phyloP scores from a whole-genome alignment of 2,113 vertebrate species.

The Hippoglossus stenolepis region DNA sequence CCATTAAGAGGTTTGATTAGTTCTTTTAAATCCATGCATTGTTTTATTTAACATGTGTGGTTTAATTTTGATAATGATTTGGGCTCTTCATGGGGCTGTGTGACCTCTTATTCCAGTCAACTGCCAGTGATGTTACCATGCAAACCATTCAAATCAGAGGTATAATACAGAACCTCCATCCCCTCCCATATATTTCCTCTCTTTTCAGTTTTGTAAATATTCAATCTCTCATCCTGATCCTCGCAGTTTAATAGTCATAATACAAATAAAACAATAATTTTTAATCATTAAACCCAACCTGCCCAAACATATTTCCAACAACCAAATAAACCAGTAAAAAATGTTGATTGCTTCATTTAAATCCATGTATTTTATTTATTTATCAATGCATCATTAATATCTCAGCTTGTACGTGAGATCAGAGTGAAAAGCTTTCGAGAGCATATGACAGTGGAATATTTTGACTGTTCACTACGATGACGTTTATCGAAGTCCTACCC shows the following conservation, averaged over 20 bases:
- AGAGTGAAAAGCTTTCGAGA: background rate
- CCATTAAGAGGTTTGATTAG: background rate
- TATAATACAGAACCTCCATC: background rate
- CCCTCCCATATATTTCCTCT: background rate
- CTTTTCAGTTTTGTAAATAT: background rate
- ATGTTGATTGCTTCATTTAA: background rate
- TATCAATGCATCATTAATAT: too few species aligned
- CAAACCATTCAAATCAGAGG: background rate
- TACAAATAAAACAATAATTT: background rate
- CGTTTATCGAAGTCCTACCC: slow-evolving; percentile 19
- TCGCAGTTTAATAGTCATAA: too few species aligned
- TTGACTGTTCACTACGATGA: slow-evolving; percentile 22
- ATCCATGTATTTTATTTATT: background rate
- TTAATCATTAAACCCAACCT: background rate
- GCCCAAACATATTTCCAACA: background rate
- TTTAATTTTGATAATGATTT: too few species aligned
- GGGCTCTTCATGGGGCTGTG: background rate
- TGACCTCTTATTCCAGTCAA: background rate
- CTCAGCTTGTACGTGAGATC: too few species aligned
- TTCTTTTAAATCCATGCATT: background rate
- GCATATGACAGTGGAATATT: background rate
- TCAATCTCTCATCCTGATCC: too few species aligned
- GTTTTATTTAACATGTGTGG: background rate
- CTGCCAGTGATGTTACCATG: background rate
- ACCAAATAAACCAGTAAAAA: background rate